These are phyloP conservation scores for Ahaetulla prasina DNA, from an alignment of 2,113 vertebrate species.

Conservation along the genomic window DNA sequence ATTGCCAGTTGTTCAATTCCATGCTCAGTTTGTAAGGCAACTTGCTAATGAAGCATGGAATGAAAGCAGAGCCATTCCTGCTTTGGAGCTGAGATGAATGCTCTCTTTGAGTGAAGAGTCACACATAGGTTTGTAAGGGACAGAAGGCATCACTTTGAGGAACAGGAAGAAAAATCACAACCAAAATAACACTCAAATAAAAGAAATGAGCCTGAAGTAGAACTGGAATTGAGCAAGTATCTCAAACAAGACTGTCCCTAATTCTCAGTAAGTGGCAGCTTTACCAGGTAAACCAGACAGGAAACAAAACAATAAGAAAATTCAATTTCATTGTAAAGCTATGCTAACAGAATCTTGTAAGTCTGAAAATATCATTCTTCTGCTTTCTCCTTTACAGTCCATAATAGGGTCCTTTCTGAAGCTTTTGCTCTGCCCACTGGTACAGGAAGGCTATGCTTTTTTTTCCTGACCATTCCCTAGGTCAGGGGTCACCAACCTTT, in stretches of 20 bases:
- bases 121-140: neutral
- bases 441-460: neutral
- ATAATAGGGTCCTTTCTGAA: neutral
- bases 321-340: neutral
- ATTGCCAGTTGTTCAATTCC: neutral
- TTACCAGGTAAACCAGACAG: neutral
- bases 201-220: neutral
- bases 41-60: neutral
- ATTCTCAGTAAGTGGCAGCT: neutral
- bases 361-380: neutral
- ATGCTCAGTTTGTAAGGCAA: neutral
- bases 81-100: neutral
- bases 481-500: too few relatives aligned
- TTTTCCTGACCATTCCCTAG: neutral
- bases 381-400: neutral
- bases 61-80: neutral
- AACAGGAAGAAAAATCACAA: neutral
- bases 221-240: neutral
- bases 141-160: neutral
- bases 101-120: neutral
- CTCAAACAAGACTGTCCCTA: neutral
- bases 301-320: neutral
- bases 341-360: neutral
- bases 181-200: neutral
- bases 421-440: neutral